Percentiles rank a stretch among this genome's conserved stretches.
phyloP scores from a whole-genome alignment of 2,797 vertebrate species.

The Gymnoscopelus braueri region DNA sequence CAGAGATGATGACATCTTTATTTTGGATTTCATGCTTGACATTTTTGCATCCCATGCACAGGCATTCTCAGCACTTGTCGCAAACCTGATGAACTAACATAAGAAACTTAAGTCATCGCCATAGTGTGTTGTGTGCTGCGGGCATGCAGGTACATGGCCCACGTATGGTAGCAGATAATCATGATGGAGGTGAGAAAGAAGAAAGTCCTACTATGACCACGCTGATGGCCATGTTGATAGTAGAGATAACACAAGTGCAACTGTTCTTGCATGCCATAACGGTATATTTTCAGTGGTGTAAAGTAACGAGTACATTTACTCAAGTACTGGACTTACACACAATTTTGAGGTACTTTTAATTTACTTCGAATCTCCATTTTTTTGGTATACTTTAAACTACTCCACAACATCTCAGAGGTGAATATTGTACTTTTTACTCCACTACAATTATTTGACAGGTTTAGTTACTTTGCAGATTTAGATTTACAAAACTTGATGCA shows the following conservation, averaged over 20 bases:
- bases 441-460: too few species aligned
- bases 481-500: too few species aligned
- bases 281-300: slow-evolving; percentile 8
- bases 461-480: too few species aligned
- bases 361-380: too few species aligned
- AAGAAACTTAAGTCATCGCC: slow-evolving; percentile 33
- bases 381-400: too few species aligned
- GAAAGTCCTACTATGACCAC: slow-evolving; percentile 41
- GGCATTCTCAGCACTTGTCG: slow-evolving; percentile 10
- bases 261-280: slow-evolving; percentile 15
- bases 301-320: too few species aligned
- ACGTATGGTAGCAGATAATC: slow-evolving; percentile 40
- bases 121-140: slow-evolving; percentile 33
- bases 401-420: too few species aligned
- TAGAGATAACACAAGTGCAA: slow-evolving; percentile 35
- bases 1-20: slow-evolving; percentile 49
- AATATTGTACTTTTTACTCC: too few species aligned
- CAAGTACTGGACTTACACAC: not conserved
- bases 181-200: slow-evolving; percentile 56
- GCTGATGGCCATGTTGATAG: slow-evolving; percentile 46
- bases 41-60: slow-evolving; percentile 29
- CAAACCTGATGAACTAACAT: slow-evolving; percentile 40
- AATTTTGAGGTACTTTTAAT: not conserved
- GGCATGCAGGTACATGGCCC: slow-evolving; percentile 69
- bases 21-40: slow-evolving; percentile 30